A percentile compares a stretch with the other conserved stretches of the same genome.
Evolutionary conservation across 30 jellyfish, hydroid and myxozoan species (phyloP).

Genomic region (Rhopilema esculentum): DNA sequence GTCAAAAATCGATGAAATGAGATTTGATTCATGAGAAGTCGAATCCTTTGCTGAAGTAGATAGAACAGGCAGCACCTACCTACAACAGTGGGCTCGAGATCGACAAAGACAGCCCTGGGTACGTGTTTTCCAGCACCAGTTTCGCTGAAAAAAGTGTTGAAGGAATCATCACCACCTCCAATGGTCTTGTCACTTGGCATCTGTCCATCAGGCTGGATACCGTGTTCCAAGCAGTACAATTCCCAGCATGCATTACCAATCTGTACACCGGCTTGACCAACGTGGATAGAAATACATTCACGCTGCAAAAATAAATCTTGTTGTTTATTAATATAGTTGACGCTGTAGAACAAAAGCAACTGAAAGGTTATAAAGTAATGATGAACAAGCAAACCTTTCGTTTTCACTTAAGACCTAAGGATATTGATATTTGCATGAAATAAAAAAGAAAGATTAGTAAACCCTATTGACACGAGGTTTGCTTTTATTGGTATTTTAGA

Average conservation of each 20-base stretch:
- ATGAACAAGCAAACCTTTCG: too few species aligned
- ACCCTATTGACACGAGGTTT: too few species aligned
- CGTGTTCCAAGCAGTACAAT: slow-evolving; percentile 94
- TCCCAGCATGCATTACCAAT: slow-evolving; percentile 99
- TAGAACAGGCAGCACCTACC: slow-evolving; percentile 61
- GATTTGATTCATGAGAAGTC: too few species aligned
- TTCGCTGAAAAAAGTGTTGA: slow-evolving; percentile 93
- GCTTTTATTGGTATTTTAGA: too few species aligned
- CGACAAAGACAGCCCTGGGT: slow-evolving; percentile 95
- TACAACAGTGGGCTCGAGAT: slow-evolving; percentile 90
- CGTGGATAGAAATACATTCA: slow-evolving; percentile 93
- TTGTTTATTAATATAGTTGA: too few species aligned
- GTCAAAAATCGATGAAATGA: too few species aligned
- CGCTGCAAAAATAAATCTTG: slow-evolving; percentile 57
- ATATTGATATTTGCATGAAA: too few species aligned
- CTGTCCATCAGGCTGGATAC: slow-evolving; percentile 98
- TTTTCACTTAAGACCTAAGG: too few species aligned
- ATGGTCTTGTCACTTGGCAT: slow-evolving; percentile 95
- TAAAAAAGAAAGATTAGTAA: too few species aligned
- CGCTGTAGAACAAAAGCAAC: too few species aligned
- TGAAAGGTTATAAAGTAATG: too few species aligned
- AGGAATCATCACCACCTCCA: slow-evolving; percentile 98
- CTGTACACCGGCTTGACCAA: slow-evolving; percentile 98
- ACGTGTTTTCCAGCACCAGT: slow-evolving; percentile 97
- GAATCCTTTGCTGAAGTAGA: too few species aligned